phyloP scores from a whole-genome alignment of 2,113 vertebrate genomes.

The Toxotes chatareus region DNA sequence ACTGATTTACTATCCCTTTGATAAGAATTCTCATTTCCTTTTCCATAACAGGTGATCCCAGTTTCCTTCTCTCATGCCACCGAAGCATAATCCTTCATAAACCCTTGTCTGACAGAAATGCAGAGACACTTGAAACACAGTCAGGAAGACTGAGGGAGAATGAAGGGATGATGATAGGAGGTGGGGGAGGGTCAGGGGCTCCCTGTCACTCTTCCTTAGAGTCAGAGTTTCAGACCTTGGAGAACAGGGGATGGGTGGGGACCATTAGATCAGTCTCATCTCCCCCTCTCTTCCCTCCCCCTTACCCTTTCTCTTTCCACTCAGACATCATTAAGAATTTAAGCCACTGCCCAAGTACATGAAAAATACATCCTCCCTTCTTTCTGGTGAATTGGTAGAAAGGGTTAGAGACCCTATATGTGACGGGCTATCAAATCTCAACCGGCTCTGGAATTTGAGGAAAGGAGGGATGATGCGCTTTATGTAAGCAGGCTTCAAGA shows the following conservation, averaged over 20 bases:
- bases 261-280: slow-evolving; percentile 55
- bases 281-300: background rate
- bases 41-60: background rate
- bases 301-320: slow-evolving; percentile 9
- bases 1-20: background rate
- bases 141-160: background rate
- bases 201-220: slow-evolving; percentile 14
- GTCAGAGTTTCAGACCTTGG: slow-evolving; percentile 51
- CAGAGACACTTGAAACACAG: background rate
- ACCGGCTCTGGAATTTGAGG: slow-evolving; percentile 6
- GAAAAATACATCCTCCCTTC: slow-evolving; percentile 47
- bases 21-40: background rate
- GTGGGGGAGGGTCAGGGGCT: background rate
- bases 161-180: background rate
- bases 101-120: slow-evolving; percentile 1
- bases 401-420: background rate
- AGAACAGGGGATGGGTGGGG: slow-evolving; percentile 1
- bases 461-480: slow-evolving; percentile 22
- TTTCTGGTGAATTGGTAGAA: slow-evolving; percentile 20
- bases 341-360: slow-evolving; percentile 27
- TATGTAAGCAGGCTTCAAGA: slow-evolving; percentile 3
- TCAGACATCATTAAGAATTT: slow-evolving; percentile 59
- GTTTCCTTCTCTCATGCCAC: background rate
- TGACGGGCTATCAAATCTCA: slow-evolving; percentile 6
- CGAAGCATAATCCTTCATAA: slow-evolving; percentile 9